Percentiles rank a stretch among this genome's conserved stretches.
phyloP scores from a whole-genome alignment of 1,140 invertebrate genomes.

The Plectrocnemia conspersa region DNA sequence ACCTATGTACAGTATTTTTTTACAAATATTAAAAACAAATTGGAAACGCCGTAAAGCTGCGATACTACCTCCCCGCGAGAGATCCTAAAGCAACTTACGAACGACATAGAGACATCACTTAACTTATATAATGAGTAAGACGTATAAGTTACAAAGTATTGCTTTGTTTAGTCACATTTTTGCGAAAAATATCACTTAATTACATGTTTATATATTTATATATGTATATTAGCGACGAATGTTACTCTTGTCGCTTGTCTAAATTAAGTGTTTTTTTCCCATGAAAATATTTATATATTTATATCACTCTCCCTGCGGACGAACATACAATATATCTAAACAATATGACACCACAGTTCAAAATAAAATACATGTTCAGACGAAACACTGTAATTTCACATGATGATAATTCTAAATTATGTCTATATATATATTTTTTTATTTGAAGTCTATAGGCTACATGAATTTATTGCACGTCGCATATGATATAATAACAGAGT shows the following conservation, averaged over 20 bases:
- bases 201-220: constrained; percentile 35
- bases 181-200: constrained; percentile 60
- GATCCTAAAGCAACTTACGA: constrained; percentile 27
- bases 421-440: no score
- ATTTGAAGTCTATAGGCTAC: constrained; percentile 31
- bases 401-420: constrained; percentile 29
- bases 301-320: constrained; percentile 23
- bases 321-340: constrained; percentile 33
- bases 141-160: constrained; percentile 62
- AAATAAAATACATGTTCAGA: constrained; percentile 29
- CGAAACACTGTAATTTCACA: constrained; percentile 30
- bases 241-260: constrained; percentile 6
- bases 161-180: constrained; percentile 63
- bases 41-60: constrained; percentile 28
- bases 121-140: constrained; percentile 43
- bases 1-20: constrained; percentile 36
- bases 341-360: constrained; percentile 33
- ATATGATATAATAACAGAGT: constrained; percentile 20
- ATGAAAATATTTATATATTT: constrained; percentile 23
- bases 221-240: constrained; percentile 12
- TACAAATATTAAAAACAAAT: constrained; percentile 32
- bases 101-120: constrained; percentile 34
- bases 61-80: constrained; percentile 19
- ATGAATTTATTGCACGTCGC: constrained; percentile 30
- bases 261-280: constrained; percentile 15